These are phyloP conservation scores for Argyrosomus japonicus DNA, from an alignment of 2,113 vertebrate genomes.

Conservation along the genomic window DNA sequence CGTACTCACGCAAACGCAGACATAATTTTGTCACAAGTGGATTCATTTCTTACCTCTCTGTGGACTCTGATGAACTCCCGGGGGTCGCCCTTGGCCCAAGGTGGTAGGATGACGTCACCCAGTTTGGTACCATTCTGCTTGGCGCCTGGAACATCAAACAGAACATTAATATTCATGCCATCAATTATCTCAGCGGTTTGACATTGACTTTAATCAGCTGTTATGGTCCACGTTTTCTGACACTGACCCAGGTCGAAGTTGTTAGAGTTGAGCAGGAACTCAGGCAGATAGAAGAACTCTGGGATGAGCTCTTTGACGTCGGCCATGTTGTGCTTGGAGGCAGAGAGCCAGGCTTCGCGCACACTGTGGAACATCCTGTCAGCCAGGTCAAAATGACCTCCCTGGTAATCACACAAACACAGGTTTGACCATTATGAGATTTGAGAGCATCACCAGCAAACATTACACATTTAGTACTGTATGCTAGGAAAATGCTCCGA, in stretches of 20 bases:
- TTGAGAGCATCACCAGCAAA: neutral
- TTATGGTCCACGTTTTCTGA: accelerated
- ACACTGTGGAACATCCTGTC: slow-evolving; percentile 99
- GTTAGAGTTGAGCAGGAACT: slow-evolving; percentile 97
- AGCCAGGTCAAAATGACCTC: slow-evolving; percentile 97
- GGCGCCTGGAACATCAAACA: slow-evolving; percentile 82
- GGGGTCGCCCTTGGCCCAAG: slow-evolving; percentile 98
- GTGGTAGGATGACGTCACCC: slow-evolving; percentile 94
- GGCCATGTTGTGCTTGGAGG: slow-evolving; percentile 99
- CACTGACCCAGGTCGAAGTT: slow-evolving; percentile 95
- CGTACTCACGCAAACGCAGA: accelerated
- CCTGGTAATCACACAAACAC: slow-evolving; percentile 79
- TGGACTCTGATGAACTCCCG: slow-evolving; percentile 98
- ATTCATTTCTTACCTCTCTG: slow-evolving; percentile 87
- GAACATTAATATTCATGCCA: neutral
- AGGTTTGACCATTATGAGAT: neutral
- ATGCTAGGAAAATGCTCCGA: neutral
- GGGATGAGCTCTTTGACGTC: slow-evolving; percentile 99
- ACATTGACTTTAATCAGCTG: neutral
- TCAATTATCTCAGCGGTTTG: accelerated
- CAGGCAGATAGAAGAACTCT: slow-evolving; percentile 98
- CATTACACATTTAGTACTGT: neutral
- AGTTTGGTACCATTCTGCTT: slow-evolving; percentile 98
- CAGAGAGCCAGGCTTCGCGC: slow-evolving; percentile 95
- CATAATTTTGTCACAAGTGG: accelerated